Evolutionary conservation across 2,888 invertebrate species (phyloP).

Genomic region (Troides helena): DNA sequence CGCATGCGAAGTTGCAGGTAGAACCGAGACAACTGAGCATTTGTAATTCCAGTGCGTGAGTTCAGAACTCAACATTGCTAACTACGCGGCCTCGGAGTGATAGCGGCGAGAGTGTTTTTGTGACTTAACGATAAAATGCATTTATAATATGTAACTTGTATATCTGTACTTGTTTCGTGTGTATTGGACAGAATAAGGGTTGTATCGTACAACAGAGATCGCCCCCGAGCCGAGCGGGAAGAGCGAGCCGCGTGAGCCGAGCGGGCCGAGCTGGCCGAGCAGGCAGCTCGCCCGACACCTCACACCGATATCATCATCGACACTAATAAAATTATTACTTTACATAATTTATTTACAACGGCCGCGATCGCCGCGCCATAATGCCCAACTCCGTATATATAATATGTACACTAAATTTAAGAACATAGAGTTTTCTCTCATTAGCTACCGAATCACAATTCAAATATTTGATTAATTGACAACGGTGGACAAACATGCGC

Average conservation of each 20-base stretch:
- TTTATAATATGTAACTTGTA: constrained; percentile 66
- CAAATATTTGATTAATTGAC: constrained; percentile 80
- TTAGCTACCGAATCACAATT: constrained; percentile 81
- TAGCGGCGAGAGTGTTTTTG: constrained; percentile 76
- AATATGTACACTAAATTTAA: constrained; percentile 78
- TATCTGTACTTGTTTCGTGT: constrained; percentile 66
- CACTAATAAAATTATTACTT: constrained; percentile 74
- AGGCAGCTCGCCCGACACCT: constrained; percentile 33
- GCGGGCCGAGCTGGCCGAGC: constrained; percentile 30
- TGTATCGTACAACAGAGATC: constrained; percentile 55
- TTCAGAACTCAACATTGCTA: constrained; percentile 63
- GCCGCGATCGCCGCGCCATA: constrained; percentile 69
- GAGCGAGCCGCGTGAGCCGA: constrained; percentile 11
- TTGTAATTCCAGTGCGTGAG: constrained; percentile 63
- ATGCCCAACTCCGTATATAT: constrained; percentile 77
- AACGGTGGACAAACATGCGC: constrained; percentile 79
- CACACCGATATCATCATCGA: constrained; percentile 50
- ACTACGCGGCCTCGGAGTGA: constrained; percentile 61
- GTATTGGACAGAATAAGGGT: constrained; percentile 75
- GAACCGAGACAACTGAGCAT: constrained; percentile 31
- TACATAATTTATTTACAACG: constrained; percentile 78
- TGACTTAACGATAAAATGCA: constrained; percentile 66
- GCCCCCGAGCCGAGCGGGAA: constrained; percentile 26
- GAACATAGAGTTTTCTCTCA: constrained; percentile 77
- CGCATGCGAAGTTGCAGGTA: constrained; percentile 21